These are phyloP conservation scores for Riparia riparia DNA, from an alignment of 2,113 vertebrate genomes.

Conservation along the genomic window DNA sequence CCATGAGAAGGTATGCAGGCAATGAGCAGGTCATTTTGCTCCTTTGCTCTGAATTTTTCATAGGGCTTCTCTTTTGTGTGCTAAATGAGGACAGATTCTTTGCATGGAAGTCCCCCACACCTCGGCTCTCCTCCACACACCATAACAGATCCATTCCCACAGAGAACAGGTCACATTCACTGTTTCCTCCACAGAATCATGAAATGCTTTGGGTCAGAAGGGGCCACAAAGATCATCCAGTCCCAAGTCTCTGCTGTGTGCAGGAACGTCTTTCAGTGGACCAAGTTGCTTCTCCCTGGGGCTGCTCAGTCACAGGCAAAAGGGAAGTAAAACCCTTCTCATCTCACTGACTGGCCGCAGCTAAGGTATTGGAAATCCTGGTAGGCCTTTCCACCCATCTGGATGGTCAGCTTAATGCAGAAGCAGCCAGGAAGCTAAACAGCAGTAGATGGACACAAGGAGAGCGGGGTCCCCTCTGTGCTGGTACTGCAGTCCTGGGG, in stretches of 20 bases:
- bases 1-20: background rate
- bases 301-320: background rate
- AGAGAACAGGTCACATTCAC: background rate
- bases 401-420: background rate
- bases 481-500: fast-evolving
- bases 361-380: background rate
- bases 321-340: background rate
- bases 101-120: background rate
- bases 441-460: background rate
- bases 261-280: background rate
- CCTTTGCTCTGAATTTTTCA: background rate
- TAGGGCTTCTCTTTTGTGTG: background rate
- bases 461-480: fast-evolving
- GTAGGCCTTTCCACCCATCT: background rate
- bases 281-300: background rate
- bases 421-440: background rate
- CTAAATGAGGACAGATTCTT: background rate
- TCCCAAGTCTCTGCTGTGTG: background rate
- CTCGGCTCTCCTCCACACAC: background rate
- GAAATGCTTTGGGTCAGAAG: background rate
- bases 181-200: background rate
- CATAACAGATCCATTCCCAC: background rate
- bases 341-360: background rate
- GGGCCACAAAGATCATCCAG: background rate
- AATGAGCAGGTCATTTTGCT: background rate